These are phyloP conservation scores for Seira musarum DNA, from an alignment of 2,888 invertebrate species.

Conservation along the genomic window DNA sequence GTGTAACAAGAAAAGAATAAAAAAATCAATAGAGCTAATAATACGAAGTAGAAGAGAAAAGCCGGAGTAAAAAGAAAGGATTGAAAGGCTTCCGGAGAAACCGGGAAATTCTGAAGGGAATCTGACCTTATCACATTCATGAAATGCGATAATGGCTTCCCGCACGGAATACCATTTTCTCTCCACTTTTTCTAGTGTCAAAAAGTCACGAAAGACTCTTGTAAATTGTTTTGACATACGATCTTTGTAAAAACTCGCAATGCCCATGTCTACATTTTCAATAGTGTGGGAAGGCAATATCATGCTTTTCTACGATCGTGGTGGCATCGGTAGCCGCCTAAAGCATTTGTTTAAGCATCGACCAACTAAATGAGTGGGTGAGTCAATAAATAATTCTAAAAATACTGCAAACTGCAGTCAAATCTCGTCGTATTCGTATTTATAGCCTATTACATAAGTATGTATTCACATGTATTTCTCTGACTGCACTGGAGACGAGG, in stretches of 20 bases:
- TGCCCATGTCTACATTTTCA: neutral
- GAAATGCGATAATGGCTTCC: conserved; percentile 39
- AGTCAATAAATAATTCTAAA: conserved; percentile 19
- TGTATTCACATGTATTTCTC: neutral
- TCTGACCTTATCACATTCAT: conserved; percentile 24
- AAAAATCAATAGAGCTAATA: conserved; percentile 5
- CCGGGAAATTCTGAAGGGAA: conserved; percentile 2
- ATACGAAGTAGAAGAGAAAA: conserved; percentile 2
- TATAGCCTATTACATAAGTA: neutral
- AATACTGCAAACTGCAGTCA: conserved; percentile 2
- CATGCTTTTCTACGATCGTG: neutral
- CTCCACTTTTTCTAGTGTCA: conserved; percentile 36
- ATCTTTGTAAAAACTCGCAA: conserved; percentile 3
- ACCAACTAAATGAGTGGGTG: neutral
- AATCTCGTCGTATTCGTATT: neutral
- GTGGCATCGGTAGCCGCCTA: too few species aligned
- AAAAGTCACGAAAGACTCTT: conserved; percentile 49
- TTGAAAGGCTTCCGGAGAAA: conserved; percentile 15
- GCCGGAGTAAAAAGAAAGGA: neutral
- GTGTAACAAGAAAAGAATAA: conserved; percentile 2
- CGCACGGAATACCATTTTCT: conserved; percentile 31
- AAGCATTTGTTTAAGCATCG: too few species aligned
- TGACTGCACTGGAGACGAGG: too few species aligned
- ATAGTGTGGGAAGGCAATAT: neutral
- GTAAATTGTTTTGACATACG: conserved; percentile 42